Evolutionary conservation across 2,113 vertebrate genomes (phyloP).

Genomic region (Picathartes gymnocephalus): DNA sequence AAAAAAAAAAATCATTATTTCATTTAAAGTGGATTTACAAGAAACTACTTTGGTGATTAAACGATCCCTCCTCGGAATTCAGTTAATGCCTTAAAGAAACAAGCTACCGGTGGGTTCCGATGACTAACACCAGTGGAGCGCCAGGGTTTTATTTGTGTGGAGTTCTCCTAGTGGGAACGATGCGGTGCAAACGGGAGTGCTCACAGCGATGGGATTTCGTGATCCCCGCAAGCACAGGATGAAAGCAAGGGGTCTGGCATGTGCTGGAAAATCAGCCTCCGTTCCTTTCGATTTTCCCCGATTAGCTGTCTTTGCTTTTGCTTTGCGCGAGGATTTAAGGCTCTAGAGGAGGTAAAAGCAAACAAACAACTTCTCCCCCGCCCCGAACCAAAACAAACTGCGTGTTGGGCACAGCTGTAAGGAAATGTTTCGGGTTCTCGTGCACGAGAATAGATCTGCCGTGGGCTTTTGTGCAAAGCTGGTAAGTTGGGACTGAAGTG

Average conservation of each 20-base stretch:
- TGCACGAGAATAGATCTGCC: background rate
- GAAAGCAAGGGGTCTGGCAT: background rate
- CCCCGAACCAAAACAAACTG: background rate
- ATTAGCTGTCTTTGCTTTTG: background rate
- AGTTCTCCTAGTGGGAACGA: background rate
- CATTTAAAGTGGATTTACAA: background rate
- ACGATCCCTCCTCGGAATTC: background rate
- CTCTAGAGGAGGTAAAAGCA: conserved; percentile 28
- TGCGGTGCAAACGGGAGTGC: background rate
- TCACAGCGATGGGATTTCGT: background rate
- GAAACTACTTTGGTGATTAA: background rate
- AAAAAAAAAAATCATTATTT: background rate
- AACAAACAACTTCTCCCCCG: background rate
- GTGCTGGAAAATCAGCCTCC: background rate
- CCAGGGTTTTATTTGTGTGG: background rate
- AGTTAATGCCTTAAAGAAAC: background rate
- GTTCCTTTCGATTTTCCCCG: background rate
- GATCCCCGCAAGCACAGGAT: background rate
- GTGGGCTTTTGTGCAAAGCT: background rate
- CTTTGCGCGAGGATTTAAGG: background rate
- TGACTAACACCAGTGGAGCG: background rate
- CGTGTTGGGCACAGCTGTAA: background rate
- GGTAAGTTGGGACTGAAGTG: background rate
- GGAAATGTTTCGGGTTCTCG: background rate
- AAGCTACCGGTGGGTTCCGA: background rate